These are phyloP conservation scores for Mycalesis mineus DNA, from an alignment of 2,888 invertebrate genomes.

Conservation along the genomic window DNA sequence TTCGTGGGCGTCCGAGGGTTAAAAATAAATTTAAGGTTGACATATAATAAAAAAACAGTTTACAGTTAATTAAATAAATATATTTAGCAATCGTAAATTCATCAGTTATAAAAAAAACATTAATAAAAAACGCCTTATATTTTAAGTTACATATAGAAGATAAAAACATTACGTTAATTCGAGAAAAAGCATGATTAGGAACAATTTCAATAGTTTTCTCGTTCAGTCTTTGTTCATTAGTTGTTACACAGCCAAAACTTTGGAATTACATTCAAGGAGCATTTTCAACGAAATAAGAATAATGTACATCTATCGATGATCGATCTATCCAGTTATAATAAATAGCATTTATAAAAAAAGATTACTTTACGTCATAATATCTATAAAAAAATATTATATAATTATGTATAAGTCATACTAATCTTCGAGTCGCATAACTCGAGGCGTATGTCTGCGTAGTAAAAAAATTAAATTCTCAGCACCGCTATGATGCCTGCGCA, in stretches of 20 bases:
- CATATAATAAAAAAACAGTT: conserved; percentile 21
- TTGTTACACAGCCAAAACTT: conserved; percentile 68
- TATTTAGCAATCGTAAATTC: conserved; percentile 43
- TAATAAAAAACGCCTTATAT: conserved; percentile 34
- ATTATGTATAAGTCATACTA: too few species aligned
- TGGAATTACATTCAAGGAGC: conserved; percentile 38
- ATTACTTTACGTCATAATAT: too few species aligned
- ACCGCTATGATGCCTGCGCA: too few species aligned
- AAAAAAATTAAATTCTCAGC: too few species aligned
- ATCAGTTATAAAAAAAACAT: conserved; percentile 40
- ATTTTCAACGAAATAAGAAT: background rate
- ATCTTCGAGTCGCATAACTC: too few species aligned
- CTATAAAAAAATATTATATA: too few species aligned
- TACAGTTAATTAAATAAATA: conserved; percentile 15
- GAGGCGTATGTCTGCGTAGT: too few species aligned
- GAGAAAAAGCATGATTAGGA: conserved; percentile 44
- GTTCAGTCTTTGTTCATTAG: conserved; percentile 56
- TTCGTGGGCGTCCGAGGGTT: background rate
- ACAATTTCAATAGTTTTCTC: conserved; percentile 43
- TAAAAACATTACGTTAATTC: conserved; percentile 37
- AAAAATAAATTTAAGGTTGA: background rate
- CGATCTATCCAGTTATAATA: too few species aligned
- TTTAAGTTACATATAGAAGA: conserved; percentile 31
- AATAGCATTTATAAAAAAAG: too few species aligned
- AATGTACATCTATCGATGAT: too few species aligned